Evolutionary conservation across 2,888 invertebrate species (phyloP), one percentile per base, ranked within the genome.

Genomic region (Fragum whitleyi): DNA sequence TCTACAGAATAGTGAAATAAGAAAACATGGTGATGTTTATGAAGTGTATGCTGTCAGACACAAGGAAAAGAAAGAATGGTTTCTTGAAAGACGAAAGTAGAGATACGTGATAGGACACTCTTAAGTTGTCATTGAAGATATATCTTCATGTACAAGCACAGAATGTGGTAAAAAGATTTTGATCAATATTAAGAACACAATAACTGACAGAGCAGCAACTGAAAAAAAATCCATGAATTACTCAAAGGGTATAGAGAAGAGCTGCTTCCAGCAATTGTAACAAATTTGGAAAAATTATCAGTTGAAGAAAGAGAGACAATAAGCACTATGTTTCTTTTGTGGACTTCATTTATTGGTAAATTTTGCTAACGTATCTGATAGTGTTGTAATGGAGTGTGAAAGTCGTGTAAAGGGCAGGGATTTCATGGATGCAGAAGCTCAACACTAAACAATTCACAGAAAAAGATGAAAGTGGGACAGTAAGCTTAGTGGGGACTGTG

Each of bases 31-130:
- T n/a, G n/a, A n/a, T n/a, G n/a, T n/a, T n/a, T n/a, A n/a, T n/a
- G n/a, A n/a, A n/a, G n/a, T n/a, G n/a, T n/a, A n/a, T n/a, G n/a
- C n/a, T n/a, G n/a, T n/a, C n/a, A n/a, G n/a, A n/a, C n/a, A n/a
- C n/a, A n/a, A n/a, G n/a, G n/a, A n/a, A n/a, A n/a, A n/a, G n/a
- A 80, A 55, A 57, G 76, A 68, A 80, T 80, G 26, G 76, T 61
- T 1, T 76, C 76, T n/a, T n/a, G n/a, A 28, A 21, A 16, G 57
- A 79, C 32, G 75, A 79, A 23, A 59, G 32, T 21, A 69, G 65
- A 2, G 28, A 23, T 19, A 71, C 42, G n/a, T 75, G 71, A 26
- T 29, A 71, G n/a, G 29, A 65, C 6, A 79, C 79, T 14, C 32
- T 75, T 14, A 75, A 71, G 29, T 14, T 36, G 68, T 53, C 53